Base-by-base conservation (phyloP, 2,797 vertebrate species). In the Melanotaenia nigrans region DNA sequence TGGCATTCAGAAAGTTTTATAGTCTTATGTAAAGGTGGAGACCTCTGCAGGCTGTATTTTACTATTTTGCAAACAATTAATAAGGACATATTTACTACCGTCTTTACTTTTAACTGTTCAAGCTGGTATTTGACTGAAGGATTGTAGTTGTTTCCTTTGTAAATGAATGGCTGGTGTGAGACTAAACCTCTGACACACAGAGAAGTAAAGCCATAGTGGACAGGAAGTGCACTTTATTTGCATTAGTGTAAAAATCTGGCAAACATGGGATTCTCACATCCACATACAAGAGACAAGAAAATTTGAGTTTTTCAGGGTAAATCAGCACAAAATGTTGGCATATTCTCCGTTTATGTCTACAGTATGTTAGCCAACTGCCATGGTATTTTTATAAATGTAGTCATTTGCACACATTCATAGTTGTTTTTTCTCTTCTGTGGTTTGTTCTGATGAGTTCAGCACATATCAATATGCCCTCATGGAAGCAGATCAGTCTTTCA, bases 1-100 rank as follows among this genome's bases (percentile, higher is more conserved):
- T 49, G 33, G 28, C n/a, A 51, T 24, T 62, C 40, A 57, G 14
- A 57, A 24, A 14, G 28, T 53, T 77, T 30, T 64, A 28, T 38
- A 61, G 1, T 63, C 40, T 70, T 18, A 13, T 28, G 53, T 42
- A 5, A 30, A 45, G 42, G 49, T 55, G 16, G 77, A 64, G 16
- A 35, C 24, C 55, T 22, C 13, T 6, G 4, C 40, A 13, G 16
- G 22, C 4, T 49, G 0, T 5, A 20, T 32, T 14, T 3, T 18
- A 22, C 36, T n/a, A 49, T 49, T 49, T 49, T 49, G 20, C 20
- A 20, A 49, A 47, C 45, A 47, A 14, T 42, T 42, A n/a, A n/a
- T 14, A 13, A 5, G 24, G 13, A 28, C 24, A 28, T 25, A 8
- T 53, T 1, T 16, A 32, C 0, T 22, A 32, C 36, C 38, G 3